phyloP scores from a whole-genome alignment of 2,797 vertebrate genomes.

The Pipistrellus kuhlii region DNA sequence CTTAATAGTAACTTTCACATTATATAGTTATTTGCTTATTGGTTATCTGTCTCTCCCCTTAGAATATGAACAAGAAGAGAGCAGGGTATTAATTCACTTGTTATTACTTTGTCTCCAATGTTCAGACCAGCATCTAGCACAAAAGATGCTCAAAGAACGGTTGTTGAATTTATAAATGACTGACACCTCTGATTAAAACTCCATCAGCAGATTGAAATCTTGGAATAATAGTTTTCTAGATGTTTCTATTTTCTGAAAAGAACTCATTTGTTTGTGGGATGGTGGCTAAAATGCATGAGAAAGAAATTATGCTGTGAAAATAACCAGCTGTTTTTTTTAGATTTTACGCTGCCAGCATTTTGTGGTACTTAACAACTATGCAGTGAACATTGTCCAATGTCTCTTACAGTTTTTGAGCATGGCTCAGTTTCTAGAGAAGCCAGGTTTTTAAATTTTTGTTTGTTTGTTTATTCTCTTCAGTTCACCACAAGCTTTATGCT shows the following conservation, averaged over 20 bases:
- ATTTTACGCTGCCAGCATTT: background rate
- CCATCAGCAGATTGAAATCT: background rate
- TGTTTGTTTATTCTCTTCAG: background rate
- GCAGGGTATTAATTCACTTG: background rate
- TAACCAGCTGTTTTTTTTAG: conserved; percentile 25
- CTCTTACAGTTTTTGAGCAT: background rate
- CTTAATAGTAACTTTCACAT: background rate
- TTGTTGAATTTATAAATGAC: background rate
- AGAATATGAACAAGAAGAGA: background rate
- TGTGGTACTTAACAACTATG: background rate
- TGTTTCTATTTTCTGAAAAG: conserved; percentile 4
- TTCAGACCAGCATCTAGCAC: background rate
- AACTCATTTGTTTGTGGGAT: conserved; percentile 40
- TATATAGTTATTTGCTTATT: background rate
- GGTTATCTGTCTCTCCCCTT: background rate
- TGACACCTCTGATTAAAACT: background rate
- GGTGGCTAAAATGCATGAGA: background rate
- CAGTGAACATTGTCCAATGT: background rate
- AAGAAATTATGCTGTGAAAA: conserved; percentile 46
- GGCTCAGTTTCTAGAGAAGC: background rate
- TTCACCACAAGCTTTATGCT: background rate
- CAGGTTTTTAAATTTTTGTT: background rate
- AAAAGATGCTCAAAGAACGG: background rate
- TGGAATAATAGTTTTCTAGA: background rate
- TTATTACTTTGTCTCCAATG: background rate